Evolutionary conservation across 64 coral and sea anemone species (phyloP).

Genomic region (Dendronephthya gigantea): DNA sequence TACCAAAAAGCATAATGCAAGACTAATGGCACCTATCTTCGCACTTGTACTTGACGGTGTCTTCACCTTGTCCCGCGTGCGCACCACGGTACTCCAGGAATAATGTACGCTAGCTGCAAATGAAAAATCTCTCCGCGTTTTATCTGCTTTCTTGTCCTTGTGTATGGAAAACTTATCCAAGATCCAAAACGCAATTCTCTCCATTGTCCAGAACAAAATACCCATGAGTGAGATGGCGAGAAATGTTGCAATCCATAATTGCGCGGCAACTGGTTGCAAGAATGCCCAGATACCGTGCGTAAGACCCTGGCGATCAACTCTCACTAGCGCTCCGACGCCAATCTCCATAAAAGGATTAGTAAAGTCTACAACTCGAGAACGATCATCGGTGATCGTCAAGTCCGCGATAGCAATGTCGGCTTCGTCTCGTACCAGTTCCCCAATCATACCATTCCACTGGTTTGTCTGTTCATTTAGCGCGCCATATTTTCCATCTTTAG

Average conservation of each 20-base stretch:
- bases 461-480: neutral
- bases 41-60: constrained; percentile 17
- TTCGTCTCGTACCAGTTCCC: neutral
- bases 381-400: neutral
- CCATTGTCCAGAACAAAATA: neutral
- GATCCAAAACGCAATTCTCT: neutral
- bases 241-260: neutral
- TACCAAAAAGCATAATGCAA: constrained; percentile 10
- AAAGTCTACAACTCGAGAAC: neutral
- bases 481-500: neutral
- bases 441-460: neutral
- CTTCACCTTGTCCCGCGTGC: neutral
- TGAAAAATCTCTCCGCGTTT: neutral
- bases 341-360: neutral
- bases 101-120: neutral
- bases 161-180: neutral
- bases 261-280: neutral
- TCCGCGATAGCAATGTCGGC: neutral
- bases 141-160: neutral
- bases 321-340: neutral
- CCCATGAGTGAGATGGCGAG: neutral
- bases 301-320: neutral
- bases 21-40: neutral
- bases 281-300: neutral
- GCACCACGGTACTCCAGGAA: neutral